phyloP scores from a whole-genome alignment of 1,140 invertebrate species.

The Drosophila elegans region DNA sequence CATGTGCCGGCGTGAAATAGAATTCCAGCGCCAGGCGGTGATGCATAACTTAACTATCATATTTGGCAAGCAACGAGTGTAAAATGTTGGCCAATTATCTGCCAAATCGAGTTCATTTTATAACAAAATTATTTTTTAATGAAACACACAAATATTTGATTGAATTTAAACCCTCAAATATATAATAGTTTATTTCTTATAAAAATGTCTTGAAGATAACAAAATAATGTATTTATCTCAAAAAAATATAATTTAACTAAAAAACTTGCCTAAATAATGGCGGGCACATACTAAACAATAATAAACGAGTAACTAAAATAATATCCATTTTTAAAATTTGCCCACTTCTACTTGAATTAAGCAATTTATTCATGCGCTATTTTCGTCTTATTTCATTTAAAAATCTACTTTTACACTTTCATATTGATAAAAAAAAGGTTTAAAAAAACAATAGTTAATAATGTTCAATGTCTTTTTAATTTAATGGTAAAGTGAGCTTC shows the following conservation, averaged over 20 bases:
- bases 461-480: conserved; percentile 6
- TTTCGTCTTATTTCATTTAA: too few species aligned
- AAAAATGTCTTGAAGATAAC: conserved; percentile 6
- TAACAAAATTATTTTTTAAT: background rate
- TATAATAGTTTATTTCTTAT: conserved; percentile 14
- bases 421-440: background rate
- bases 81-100: background rate
- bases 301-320: background rate
- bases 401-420: too few species aligned
- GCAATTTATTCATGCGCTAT: too few species aligned
- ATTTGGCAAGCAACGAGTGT: conserved; percentile 75
- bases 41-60: conserved; percentile 87
- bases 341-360: background rate
- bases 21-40: conserved; percentile 87
- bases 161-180: background rate
- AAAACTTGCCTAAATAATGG: background rate
- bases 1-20: conserved; percentile 87
- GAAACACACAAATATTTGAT: conserved; percentile 1
- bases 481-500: conserved; percentile 5
- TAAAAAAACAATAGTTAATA: background rate
- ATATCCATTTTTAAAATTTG: background rate
- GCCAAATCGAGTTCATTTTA: too few species aligned
- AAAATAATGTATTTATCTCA: background rate
- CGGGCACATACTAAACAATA: background rate
- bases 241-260: conserved; percentile 7